phyloP scores from a whole-genome alignment of 2,888 invertebrate species.

The Drosophila algonquin region DNA sequence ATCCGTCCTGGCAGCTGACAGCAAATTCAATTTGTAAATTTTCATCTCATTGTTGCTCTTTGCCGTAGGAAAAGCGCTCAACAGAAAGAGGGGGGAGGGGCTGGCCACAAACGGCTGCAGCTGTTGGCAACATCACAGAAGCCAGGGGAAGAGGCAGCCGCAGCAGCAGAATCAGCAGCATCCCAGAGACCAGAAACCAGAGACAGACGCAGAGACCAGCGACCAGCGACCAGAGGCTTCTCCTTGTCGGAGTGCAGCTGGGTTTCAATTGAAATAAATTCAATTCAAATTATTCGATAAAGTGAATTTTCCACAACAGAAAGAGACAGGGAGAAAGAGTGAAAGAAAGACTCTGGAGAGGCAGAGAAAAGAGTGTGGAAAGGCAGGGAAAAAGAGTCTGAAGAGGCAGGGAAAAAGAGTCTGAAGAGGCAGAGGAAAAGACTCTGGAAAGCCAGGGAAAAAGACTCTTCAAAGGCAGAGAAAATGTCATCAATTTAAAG shows the following conservation, averaged over 20 bases:
- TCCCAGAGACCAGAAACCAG: constrained; percentile 21
- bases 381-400: background rate
- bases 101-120: constrained; percentile 66
- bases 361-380: background rate
- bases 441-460: background rate
- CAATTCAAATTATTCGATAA: constrained; percentile 22
- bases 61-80: constrained; percentile 18
- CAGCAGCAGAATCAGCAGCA: constrained; percentile 8
- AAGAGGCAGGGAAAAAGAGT: no score
- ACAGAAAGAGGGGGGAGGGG: background rate
- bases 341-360: no score
- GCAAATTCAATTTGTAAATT: constrained; percentile 72
- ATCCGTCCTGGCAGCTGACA: constrained; percentile 75
- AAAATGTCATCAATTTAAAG: background rate
- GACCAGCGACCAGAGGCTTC: constrained; percentile 31
- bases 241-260: constrained; percentile 27
- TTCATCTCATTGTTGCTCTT: constrained; percentile 51
- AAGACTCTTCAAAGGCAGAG: no score
- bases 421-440: no score
- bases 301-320: background rate
- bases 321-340: no score
- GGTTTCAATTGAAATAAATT: constrained; percentile 31
- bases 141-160: constrained; percentile 31
- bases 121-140: constrained; percentile 63
- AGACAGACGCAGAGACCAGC: background rate